phyloP scores from a whole-genome alignment of 1,140 invertebrate genomes.

The Hylaeus volcanicus region DNA sequence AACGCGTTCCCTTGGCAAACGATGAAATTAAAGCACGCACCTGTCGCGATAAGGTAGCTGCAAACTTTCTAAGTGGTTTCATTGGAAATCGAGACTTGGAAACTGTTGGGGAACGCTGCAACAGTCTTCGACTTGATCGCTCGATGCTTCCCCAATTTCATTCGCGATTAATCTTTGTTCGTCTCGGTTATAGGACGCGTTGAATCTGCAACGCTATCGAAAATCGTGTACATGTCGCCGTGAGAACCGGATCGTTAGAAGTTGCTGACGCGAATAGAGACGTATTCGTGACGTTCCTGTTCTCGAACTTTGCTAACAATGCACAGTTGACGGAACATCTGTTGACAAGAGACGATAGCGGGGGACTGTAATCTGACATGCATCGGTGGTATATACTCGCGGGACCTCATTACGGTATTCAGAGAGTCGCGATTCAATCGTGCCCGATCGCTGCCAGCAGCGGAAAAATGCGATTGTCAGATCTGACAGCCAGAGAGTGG shows the following conservation, averaged over 20 bases:
- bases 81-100: too few species aligned
- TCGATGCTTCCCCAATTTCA: too few species aligned
- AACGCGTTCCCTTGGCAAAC: conserved; percentile 40
- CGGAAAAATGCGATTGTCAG: not conserved
- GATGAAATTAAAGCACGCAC: not conserved
- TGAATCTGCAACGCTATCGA: not conserved
- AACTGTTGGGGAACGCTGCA: too few species aligned
- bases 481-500: not conserved
- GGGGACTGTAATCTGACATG: conserved; percentile 11
- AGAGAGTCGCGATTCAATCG: not conserved
- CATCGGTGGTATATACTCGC: conserved; percentile 15
- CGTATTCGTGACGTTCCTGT: not conserved
- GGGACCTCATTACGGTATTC: conserved; percentile 25
- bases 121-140: too few species aligned
- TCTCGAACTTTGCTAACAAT: conserved; percentile 21
- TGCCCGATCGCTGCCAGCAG: conserved; percentile 1
- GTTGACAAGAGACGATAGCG: conserved; percentile 27
- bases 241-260: not conserved
- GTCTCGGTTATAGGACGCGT: not conserved
- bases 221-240: not conserved
- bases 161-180: too few species aligned
- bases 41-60: not conserved
- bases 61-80: too few species aligned
- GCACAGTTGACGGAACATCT: conserved; percentile 12
- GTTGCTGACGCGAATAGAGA: not conserved